A percentile compares a stretch with the other conserved stretches of the same genome.
Evolutionary conservation across 2,113 vertebrate genomes (phyloP).

Genomic region (Pithys albifrons): DNA sequence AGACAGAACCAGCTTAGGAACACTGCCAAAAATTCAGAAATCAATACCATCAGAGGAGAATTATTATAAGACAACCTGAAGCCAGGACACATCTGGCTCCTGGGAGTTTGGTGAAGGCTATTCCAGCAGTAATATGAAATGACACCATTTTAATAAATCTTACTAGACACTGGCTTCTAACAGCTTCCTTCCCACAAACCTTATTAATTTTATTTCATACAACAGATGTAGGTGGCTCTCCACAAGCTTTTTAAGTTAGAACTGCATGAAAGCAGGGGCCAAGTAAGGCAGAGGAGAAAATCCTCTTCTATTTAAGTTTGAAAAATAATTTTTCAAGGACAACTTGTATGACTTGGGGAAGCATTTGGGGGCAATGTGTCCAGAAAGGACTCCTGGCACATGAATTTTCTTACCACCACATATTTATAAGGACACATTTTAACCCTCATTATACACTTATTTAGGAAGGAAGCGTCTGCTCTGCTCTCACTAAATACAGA

Average conservation of each 20-base stretch:
- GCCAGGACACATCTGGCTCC: not conserved
- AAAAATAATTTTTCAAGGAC: not conserved
- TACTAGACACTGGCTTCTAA: not conserved
- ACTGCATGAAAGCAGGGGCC: not conserved
- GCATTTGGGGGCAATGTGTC: accelerated
- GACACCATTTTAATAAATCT: not conserved
- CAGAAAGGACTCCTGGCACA: not conserved
- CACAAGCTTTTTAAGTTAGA: not conserved
- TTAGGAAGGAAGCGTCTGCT: not conserved
- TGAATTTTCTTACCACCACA: not conserved
- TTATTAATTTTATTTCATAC: not conserved
- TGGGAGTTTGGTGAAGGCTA: not conserved
- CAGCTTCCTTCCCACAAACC: not conserved
- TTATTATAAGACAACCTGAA: not conserved
- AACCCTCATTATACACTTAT: not conserved
- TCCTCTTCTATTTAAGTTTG: not conserved
- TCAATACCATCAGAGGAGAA: not conserved
- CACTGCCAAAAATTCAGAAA: not conserved
- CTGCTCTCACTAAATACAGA: not conserved
- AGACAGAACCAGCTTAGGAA: not conserved
- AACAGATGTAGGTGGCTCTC: not conserved
- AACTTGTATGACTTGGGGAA: not conserved
- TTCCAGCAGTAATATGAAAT: not conserved
- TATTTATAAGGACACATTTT: not conserved
- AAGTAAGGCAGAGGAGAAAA: not conserved